Conservation (phyloP, 2,797 vertebrate genomes). For the Microcaecilia unicolor region DNA sequence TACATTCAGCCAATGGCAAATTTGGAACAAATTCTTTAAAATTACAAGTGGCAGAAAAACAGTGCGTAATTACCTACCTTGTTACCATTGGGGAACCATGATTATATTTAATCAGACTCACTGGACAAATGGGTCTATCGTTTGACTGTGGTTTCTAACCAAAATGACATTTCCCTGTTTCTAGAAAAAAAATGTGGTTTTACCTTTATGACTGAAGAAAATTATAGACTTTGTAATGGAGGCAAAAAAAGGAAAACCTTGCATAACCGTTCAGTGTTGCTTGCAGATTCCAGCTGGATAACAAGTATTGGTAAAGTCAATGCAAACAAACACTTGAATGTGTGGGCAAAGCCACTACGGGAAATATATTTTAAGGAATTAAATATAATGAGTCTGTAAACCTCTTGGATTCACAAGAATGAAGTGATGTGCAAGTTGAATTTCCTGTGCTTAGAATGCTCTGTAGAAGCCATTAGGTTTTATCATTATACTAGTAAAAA, state of each 20-base stretch:
- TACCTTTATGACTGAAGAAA: neutral
- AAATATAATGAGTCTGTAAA: too few relatives aligned
- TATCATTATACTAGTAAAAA: too few relatives aligned
- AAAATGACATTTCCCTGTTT: constrained; percentile 22
- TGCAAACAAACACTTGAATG: neutral
- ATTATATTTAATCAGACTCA: constrained; percentile 9
- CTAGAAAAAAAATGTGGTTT: constrained; percentile 15
- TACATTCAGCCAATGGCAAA: constrained; percentile 22
- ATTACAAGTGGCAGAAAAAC: constrained; percentile 19
- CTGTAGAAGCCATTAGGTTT: too few relatives aligned
- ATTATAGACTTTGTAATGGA: constrained; percentile 8
- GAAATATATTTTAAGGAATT: too few relatives aligned
- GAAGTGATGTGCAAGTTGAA: too few relatives aligned
- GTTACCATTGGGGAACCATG: constrained; percentile 10
- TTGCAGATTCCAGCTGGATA: too few relatives aligned
- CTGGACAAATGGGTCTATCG: constrained; percentile 3
- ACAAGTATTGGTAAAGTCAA: too few relatives aligned
- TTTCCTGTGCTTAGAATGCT: too few relatives aligned
- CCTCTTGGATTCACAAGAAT: too few relatives aligned
- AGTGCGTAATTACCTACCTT: constrained; percentile 26
- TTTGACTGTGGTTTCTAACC: constrained; percentile 9
- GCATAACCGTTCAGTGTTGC: too few relatives aligned
- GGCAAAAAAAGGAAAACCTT: constrained; percentile 10
- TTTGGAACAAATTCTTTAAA: constrained; percentile 39
- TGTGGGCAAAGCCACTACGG: neutral